Evolutionary conservation across 2,797 vertebrate genomes (phyloP).

Genomic region (Phaenicophaeus curvirostris): DNA sequence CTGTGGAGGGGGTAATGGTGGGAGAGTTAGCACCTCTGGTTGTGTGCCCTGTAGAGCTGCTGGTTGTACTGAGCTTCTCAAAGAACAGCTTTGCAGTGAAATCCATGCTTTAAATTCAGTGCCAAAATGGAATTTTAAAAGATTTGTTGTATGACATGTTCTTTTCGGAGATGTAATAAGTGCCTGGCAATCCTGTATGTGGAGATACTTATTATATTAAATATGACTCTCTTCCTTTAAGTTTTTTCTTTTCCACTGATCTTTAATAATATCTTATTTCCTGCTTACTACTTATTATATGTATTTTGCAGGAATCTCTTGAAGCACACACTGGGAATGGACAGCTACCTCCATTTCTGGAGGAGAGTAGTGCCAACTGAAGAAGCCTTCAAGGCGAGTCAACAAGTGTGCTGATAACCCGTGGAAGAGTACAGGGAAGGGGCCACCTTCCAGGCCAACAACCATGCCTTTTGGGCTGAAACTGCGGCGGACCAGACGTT

Average conservation of each 20-base stretch:
- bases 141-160: background rate
- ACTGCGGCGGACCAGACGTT: slow-evolving; percentile 90
- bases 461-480: slow-evolving; percentile 95
- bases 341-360: slow-evolving; percentile 71
- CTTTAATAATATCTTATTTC: background rate
- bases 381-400: slow-evolving; percentile 53
- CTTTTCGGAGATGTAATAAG: background rate
- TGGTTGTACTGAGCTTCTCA: slow-evolving; percentile 14
- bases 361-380: slow-evolving; percentile 74
- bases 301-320: slow-evolving; percentile 68
- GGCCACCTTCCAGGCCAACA: slow-evolving; percentile 31
- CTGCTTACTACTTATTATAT: background rate
- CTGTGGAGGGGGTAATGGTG: slow-evolving; percentile 53
- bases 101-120: background rate
- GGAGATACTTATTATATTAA: background rate
- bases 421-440: background rate
- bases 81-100: slow-evolving; percentile 20
- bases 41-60: background rate
- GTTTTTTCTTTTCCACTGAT: background rate
- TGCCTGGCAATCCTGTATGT: background rate
- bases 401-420: background rate
- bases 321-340: slow-evolving; percentile 84
- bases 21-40: slow-evolving; percentile 65
- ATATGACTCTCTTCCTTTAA: background rate
- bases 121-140: background rate